A percentile compares a stretch with the other conserved stretches of the same genome.
Evolutionary conservation across 2,797 vertebrate genomes (phyloP).

Genomic region (Anguilla megastoma): DNA sequence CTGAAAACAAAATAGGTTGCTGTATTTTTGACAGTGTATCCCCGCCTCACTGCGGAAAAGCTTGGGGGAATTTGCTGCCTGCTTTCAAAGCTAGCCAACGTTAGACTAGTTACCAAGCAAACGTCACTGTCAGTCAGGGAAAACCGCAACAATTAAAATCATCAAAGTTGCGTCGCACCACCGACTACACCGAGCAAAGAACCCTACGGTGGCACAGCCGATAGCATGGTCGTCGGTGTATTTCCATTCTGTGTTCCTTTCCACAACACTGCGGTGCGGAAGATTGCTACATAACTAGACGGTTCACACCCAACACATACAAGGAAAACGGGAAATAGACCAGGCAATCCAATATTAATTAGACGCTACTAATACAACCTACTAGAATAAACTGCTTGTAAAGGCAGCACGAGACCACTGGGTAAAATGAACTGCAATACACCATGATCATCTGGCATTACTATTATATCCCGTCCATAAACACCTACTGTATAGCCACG

Average conservation of each 20-base stretch:
- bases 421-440: not conserved
- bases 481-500: not conserved
- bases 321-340: not conserved
- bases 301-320: conserved; percentile 16
- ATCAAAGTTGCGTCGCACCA: not conserved
- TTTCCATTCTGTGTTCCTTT: conserved; percentile 16
- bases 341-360: not conserved
- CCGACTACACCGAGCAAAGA: not conserved
- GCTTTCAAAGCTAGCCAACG: not conserved
- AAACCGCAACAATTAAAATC: not conserved
- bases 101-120: not conserved
- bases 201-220: not conserved
- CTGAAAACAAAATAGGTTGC: not conserved
- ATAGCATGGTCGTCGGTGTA: not conserved
- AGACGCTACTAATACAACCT: not conserved
- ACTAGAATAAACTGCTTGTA: not conserved
- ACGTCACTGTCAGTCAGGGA: not conserved
- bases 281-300: not conserved
- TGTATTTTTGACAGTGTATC: not conserved
- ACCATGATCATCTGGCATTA: too few relatives aligned
- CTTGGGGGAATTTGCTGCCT: not conserved
- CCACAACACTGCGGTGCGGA: not conserved
- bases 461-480: too few relatives aligned
- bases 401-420: not conserved
- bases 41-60: conserved; percentile 1